Conservation (phyloP, 2,113 vertebrate genomes). For the Pongo abelii region DNA sequence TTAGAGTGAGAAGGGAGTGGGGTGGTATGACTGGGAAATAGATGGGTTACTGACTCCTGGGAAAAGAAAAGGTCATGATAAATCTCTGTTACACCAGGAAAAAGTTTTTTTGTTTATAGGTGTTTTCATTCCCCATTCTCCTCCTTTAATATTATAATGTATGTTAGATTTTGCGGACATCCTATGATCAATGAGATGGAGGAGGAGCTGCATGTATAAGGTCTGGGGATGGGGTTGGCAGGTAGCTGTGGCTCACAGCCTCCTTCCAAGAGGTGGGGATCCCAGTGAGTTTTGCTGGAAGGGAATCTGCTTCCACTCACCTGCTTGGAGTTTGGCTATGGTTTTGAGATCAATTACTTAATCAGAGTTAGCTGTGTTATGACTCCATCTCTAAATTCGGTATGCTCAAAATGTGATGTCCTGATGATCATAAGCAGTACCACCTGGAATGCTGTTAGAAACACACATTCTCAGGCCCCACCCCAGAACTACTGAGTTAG, state of each 20-base stretch:
- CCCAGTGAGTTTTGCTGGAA: neutral
- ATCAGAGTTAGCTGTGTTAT: neutral
- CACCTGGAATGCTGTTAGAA: neutral
- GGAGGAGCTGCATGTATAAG: neutral
- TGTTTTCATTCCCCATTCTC: neutral
- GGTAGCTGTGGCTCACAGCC: neutral
- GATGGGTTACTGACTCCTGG: neutral
- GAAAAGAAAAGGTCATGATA: neutral
- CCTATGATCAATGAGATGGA: neutral
- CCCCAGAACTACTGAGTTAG: neutral
- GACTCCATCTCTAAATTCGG: neutral
- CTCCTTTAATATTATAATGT: neutral
- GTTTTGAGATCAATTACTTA: neutral
- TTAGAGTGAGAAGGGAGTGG: neutral
- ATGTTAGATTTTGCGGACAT: neutral
- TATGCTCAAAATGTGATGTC: neutral
- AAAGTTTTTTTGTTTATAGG: neutral
- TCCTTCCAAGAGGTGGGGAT: neutral
- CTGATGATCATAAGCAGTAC: neutral
- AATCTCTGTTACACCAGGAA: neutral
- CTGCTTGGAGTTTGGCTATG: neutral
- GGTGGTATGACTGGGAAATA: neutral
- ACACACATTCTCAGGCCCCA: neutral
- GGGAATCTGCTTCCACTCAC: neutral
- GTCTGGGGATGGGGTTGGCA: neutral